Base-by-base conservation (phyloP, 2,113 vertebrate species). In the Pluvialis apricaria region DNA sequence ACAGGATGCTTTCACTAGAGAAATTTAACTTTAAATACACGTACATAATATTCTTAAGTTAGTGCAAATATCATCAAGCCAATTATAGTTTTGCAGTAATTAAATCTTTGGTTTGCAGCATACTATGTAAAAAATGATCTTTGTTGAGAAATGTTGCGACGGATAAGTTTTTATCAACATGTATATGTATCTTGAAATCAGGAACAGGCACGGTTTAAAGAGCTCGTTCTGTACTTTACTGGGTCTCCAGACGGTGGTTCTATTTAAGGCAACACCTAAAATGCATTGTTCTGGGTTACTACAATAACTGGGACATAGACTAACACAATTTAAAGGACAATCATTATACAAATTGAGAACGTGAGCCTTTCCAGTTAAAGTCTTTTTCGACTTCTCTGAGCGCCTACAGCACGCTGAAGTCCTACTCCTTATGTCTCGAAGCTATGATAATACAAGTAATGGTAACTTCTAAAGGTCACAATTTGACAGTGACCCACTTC, bases 251-350 rank as follows among this genome's bases (percentile, higher is more conserved):
- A 85, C 5, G 0, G 66, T 52, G 71, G 16, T 77, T 95, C 86
- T 94, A 94, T 93, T 96, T 92, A 90, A 90, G 80, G 90, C n/a
- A 84, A 66, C 42, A 60, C 38, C 94, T 92, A 54, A 88, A 90
- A 95, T 45, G 28, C 49, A 86, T 60, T 95, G 83, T 94, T 95
- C 92, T 81, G 66, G 89, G 80, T 90, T 95, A 90, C 38, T 77
- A 75, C 69, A 69, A 54, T 75, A 97, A 96, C 75, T 92, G 68
- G 91, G 84, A 95, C 92, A 80, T 2, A 40, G 40, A 44, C 58
- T 85, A 94, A 92, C 83, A 83, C 51, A 79, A 78, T 65, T 96
- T 94, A 42, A 94, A 76, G 45, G 36, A 86, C 38, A 87, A 82
- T 16, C 52, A 62, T 82, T 47, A 80, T 5, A 82, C 13, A 45